Base-by-base conservation (phyloP, 2,797 vertebrate species). In the Chloroceryle inda region DNA sequence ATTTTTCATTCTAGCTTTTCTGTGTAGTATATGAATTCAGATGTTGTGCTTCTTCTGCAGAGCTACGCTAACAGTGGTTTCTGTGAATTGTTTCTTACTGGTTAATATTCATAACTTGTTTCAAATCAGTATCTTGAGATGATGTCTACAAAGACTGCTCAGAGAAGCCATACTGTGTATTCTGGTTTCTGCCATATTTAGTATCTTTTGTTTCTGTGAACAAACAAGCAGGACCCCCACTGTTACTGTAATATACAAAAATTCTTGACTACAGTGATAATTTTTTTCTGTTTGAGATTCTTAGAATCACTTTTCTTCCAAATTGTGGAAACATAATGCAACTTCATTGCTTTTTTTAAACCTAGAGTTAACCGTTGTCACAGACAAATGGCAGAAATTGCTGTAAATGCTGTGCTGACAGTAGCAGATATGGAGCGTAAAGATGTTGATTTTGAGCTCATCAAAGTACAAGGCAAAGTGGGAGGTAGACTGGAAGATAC, bases 391-490 rank as follows among this genome's bases (percentile, higher is more conserved):
- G 99, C 99, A 19, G 99, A 99, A 98, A 99, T 99, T 23, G 99
- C 99, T 0, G 99, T 99, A 58, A 99, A 99, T 35, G 99, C 99
- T n/a, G 97, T 99, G 77, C 98, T 99, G 78, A 99, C 99, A 0
- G 99, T 99, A 84, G 99, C 99, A 0, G 99, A 99, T 95, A 99
- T 99, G 99, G 99, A 99, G 40, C 99, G 99, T 67, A 99, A 98
- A 96, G 99, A 99, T 78, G 99, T 99, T 5, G 99, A 99, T 98
- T 99, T 99, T 92, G 99, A 99, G 97, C 98, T 99, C 61, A 99
- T 99, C 97, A 99, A 99, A 98, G 99, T 99, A 92, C 99, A 99
- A 97, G 99, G 99, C 79, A 99, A 99, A 97, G 99, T 99, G 66
- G 99, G 99, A 84, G 99, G 99, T 42, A 99, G 99, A 96, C 98